A percentile compares a stretch with the other conserved stretches of the same genome.
phyloP scores from a whole-genome alignment of 2,797 vertebrate species.

The Silurus lanzhouensis region DNA sequence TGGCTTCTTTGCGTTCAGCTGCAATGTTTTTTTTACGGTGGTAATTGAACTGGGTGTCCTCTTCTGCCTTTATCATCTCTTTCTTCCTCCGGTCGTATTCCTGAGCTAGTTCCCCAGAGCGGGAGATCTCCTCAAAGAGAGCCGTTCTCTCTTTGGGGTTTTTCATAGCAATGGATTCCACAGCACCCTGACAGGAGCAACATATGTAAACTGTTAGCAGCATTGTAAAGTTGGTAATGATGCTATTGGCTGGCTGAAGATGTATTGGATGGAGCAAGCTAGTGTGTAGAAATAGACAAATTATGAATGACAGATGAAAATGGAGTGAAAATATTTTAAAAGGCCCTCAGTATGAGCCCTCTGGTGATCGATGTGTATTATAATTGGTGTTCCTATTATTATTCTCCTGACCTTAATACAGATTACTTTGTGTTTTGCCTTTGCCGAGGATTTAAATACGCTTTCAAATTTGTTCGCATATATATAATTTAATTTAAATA shows the following conservation, averaged over 20 bases:
- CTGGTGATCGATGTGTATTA: neutral
- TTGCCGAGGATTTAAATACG: neutral
- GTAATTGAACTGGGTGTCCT: conserved; percentile 97
- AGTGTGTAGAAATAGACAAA: neutral
- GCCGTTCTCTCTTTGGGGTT: conserved; percentile 93
- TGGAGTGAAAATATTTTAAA: neutral
- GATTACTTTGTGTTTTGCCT: neutral
- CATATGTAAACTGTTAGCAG: neutral
- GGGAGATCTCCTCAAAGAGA: conserved; percentile 94
- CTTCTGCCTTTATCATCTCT: conserved; percentile 97
- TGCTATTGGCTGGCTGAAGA: neutral
- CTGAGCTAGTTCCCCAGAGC: conserved; percentile 79
- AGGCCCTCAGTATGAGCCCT: neutral
- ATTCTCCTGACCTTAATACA: neutral
- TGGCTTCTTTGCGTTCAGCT: conserved; percentile 94
- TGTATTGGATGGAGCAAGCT: neutral
- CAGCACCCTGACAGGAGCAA: conserved; percentile 77
- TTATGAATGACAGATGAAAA: neutral
- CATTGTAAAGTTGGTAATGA: neutral
- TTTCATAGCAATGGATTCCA: conserved; percentile 94
- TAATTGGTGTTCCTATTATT: neutral
- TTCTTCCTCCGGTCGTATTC: conserved; percentile 88
- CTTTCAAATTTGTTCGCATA: neutral
- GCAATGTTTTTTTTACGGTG: conserved; percentile 98
- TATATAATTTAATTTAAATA: neutral